These are phyloP conservation scores for Solen grandis DNA, from an alignment of 1,140 invertebrate genomes.

Conservation along the genomic window DNA sequence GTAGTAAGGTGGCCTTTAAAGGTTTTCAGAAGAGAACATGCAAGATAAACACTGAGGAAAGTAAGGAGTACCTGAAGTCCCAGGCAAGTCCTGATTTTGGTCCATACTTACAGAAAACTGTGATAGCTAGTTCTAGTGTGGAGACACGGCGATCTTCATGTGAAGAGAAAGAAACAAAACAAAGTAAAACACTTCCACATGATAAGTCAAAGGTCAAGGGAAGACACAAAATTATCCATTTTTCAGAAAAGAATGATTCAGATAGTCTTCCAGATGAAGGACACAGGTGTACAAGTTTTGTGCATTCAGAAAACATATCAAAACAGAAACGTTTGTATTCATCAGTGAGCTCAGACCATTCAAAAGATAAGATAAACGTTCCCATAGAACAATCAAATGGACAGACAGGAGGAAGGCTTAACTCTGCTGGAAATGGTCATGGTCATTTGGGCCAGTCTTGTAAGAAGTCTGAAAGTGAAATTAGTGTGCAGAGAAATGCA, in stretches of 20 bases:
- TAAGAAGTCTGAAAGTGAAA: no score
- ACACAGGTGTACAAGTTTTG: background rate
- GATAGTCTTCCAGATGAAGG: background rate
- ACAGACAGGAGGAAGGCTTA: background rate
- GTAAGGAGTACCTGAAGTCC: background rate
- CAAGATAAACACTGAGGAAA: background rate
- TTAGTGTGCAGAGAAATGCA: no score
- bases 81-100: slow-evolving; percentile 49
- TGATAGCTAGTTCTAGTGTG: background rate
- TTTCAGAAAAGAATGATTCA: background rate
- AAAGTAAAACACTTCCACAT: slow-evolving; percentile 2
- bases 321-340: background rate
- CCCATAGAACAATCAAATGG: background rate
- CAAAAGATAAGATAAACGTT: background rate
- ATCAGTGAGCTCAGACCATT: background rate
- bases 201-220: slow-evolving; percentile 24
- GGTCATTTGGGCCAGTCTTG: no score
- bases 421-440: no score
- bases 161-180: slow-evolving; percentile 12
- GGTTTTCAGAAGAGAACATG: slow-evolving; percentile 28
- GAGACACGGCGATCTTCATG: background rate
- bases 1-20: slow-evolving; percentile 27
- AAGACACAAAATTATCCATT: slow-evolving; percentile 29
- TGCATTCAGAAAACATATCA: no score
- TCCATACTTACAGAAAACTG: slow-evolving; percentile 54